A percentile compares a stretch with the other conserved stretches of the same genome.
Evolutionary conservation across 2,888 invertebrate genomes (phyloP).

Genomic region (Hyposoter didymator): DNA sequence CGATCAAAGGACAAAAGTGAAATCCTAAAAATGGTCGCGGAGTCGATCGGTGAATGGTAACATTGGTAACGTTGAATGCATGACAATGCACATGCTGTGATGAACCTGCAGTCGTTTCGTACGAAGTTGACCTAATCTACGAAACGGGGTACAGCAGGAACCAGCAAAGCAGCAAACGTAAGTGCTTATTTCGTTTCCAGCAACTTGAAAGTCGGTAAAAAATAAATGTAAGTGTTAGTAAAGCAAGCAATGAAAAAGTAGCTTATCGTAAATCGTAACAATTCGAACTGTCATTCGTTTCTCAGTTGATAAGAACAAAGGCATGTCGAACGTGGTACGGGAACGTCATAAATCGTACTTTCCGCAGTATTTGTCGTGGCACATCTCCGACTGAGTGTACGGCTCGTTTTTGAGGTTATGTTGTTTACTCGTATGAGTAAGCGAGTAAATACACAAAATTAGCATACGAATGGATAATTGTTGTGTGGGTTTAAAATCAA

Average conservation of each 20-base stretch:
- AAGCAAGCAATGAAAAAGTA: constrained; percentile 6
- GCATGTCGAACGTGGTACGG: neutral
- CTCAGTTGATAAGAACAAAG: constrained; percentile 9
- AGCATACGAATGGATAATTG: neutral
- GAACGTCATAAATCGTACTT: neutral
- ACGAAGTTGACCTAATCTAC: neutral
- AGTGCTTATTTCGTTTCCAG: neutral
- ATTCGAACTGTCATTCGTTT: neutral
- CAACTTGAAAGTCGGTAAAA: neutral
- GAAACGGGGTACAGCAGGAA: neutral
- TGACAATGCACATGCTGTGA: neutral
- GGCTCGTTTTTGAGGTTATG: constrained; percentile 6
- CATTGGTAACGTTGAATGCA: neutral
- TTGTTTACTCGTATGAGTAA: neutral
- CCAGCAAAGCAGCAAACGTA: neutral
- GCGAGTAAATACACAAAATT: neutral
- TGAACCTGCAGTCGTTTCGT: neutral
- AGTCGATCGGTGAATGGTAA: neutral
- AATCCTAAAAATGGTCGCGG: neutral
- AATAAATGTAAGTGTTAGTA: neutral
- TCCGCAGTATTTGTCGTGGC: neutral
- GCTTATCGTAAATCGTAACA: neutral
- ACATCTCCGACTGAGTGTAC: neutral
- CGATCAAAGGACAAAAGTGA: neutral
- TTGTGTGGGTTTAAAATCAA: neutral